Base-by-base conservation (phyloP, 2,888 invertebrate species). In the Oscheius sp. region DNA sequence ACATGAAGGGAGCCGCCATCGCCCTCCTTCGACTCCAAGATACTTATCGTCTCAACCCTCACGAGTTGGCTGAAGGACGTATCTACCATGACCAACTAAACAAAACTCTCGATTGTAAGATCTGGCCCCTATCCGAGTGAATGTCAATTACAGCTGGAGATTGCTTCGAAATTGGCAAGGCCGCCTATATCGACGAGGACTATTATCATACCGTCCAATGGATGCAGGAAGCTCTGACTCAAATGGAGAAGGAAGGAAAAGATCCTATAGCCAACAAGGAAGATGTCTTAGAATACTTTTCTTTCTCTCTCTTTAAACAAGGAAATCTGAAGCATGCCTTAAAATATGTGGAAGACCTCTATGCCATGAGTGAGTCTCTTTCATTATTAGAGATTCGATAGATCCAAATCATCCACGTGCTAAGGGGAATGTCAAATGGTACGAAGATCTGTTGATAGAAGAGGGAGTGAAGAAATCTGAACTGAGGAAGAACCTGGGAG, bases 91-190 rank as follows among this genome's bases (percentile, higher is more conserved):
- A 73, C 30, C 72, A 75, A 61, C 73, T 76, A 30, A 78, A 77
- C 38, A 75, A 74, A 61, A 77, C 78, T 6, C 86, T 79, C 90
- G 65, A 67, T 66, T 74, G 75, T 73, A 22, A 32, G 62, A n/a
- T n/a, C n/a, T n/a, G 44, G 4, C 44, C 20, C 44, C 20, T 41
- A 20, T 41, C 44, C n/a, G 44, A 17, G n/a, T n/a, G n/a, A n/a
- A n/a, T n/a, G n/a, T n/a, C 20, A 9, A 4, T 71, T 85, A 71
- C 90, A 87, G 94, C 94, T 2, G 92, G 92, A 66, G 97, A 97
- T 87, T 96, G 97, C 86, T 97, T 93, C 88, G 96, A 97, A 88
- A 89, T 98, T 59, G 97, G 95, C 0, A 90, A 94, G 38, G 92
- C 94, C 79, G 91, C 94, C 2, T 98, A 98, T 89, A 93, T 93